These are phyloP conservation scores for Stenchaetothrips biformis DNA, from an alignment of 2,888 invertebrate genomes.

Conservation along the genomic window DNA sequence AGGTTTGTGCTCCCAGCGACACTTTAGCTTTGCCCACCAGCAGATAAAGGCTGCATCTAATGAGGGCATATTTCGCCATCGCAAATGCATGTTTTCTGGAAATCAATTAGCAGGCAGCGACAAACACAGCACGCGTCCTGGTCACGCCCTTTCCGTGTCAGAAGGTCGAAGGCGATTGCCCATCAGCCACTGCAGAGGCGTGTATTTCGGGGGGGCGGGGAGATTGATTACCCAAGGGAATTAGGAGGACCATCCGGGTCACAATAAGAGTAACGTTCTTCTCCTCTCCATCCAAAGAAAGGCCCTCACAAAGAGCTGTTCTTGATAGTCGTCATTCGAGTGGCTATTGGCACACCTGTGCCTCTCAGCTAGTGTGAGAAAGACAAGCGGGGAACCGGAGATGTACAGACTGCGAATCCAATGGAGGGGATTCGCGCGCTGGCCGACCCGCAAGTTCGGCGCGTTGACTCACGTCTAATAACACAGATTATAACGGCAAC, in stretches of 20 bases:
- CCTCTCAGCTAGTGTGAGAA: neutral
- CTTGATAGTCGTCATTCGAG: too few species aligned
- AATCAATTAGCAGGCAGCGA: neutral
- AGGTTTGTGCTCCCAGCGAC: neutral
- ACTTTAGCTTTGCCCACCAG: neutral
- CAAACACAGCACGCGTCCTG: neutral
- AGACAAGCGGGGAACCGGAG: neutral
- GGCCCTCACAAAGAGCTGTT: too few species aligned
- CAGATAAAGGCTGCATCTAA: neutral
- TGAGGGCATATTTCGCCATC: neutral
- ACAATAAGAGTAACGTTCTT: too few species aligned
- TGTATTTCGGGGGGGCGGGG: too few species aligned
- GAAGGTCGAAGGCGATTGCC: neutral
- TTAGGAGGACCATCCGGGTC: too few species aligned
- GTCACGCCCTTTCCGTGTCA: slow-evolving; percentile 14
- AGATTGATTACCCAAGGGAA: too few species aligned
- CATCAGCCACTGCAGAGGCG: neutral
- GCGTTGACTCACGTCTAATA: neutral
- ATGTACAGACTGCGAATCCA: neutral
- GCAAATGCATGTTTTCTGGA: neutral
- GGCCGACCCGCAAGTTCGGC: neutral
- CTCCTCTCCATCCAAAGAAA: too few species aligned
- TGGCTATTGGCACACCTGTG: too few species aligned
- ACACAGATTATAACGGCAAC: slow-evolving; percentile 16
- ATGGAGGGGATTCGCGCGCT: neutral